Evolutionary conservation across 2,113 vertebrate species (phyloP).

Genomic region (Bettongia penicillata): DNA sequence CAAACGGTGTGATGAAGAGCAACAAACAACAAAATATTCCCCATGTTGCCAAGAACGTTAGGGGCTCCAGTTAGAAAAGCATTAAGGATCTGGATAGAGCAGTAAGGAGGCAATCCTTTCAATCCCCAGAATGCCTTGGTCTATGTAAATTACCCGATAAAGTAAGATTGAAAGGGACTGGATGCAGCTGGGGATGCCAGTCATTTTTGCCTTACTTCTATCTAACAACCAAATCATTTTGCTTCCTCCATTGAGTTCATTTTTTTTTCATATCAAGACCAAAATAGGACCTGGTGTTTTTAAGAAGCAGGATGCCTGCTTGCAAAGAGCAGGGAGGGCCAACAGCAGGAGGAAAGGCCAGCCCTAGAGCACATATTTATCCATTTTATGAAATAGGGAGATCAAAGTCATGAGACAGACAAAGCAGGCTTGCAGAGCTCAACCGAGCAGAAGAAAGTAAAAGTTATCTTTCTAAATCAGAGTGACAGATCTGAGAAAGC

Average conservation of each 20-base stretch:
- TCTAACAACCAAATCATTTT: not conserved
- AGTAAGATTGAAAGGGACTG: not conserved
- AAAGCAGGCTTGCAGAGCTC: not conserved
- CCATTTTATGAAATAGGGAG: not conserved
- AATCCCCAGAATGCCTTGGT: not conserved
- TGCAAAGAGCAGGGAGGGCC: not conserved
- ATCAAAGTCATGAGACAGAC: not conserved
- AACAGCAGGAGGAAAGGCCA: not conserved
- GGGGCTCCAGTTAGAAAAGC: not conserved
- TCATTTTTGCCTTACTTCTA: not conserved
- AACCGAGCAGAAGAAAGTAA: not conserved
- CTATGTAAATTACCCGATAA: not conserved
- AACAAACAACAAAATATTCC: not conserved
- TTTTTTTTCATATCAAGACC: not conserved
- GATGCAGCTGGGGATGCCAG: not conserved
- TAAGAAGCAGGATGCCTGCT: not conserved
- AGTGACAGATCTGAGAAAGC: not conserved
- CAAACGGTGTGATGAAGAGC: not conserved
- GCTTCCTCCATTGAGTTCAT: not conserved
- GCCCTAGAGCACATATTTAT: not conserved
- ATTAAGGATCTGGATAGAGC: not conserved
- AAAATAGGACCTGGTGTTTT: not conserved
- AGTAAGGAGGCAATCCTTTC: not conserved
- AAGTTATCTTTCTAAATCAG: not conserved
- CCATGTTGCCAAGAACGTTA: not conserved